A percentile compares a stretch with the other conserved stretches of the same genome.
Evolutionary conservation across 2,888 invertebrate genomes (phyloP).

Genomic region (Torymus tubicola): DNA sequence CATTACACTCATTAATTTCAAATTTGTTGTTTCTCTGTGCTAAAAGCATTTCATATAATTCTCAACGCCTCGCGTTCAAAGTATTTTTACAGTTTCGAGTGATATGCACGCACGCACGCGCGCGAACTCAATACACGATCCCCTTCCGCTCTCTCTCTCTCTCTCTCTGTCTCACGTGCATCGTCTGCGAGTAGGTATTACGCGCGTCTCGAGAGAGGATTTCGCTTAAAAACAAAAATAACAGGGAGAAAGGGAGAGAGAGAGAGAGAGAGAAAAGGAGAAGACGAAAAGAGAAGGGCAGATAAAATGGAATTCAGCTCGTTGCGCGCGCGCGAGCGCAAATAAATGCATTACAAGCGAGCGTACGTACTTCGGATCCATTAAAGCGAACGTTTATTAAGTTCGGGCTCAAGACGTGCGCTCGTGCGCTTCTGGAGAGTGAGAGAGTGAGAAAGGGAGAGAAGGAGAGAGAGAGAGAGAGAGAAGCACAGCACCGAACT

Average conservation of each 20-base stretch:
- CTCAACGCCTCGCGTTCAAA: constrained; percentile 2
- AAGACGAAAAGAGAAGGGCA: neutral
- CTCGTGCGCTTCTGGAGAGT: no score
- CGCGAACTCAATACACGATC: constrained; percentile 35
- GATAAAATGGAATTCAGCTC: constrained; percentile 23
- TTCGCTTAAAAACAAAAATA: constrained; percentile 22
- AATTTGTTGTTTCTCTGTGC: no score
- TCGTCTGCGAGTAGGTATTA: constrained; percentile 49
- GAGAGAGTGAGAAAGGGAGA: no score
- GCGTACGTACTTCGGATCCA: constrained; percentile 19
- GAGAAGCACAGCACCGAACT: no score
- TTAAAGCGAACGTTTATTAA: constrained; percentile 3
- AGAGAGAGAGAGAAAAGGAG: neutral
- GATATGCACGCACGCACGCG: constrained; percentile 8
- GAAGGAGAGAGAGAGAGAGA: no score
- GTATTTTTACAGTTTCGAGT: constrained; percentile 33
- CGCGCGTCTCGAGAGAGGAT: constrained; percentile 46
- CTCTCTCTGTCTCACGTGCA: no score
- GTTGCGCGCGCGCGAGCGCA: neutral
- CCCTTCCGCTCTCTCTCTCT: no score
- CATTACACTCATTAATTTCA: no score
- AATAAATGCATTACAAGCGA: constrained; percentile 13
- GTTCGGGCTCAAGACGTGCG: no score
- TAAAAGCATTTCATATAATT: neutral
- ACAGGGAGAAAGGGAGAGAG: constrained; percentile 2